Base-by-base conservation (phyloP, 1,140 invertebrate genomes). In the Drosophila truncata region DNA sequence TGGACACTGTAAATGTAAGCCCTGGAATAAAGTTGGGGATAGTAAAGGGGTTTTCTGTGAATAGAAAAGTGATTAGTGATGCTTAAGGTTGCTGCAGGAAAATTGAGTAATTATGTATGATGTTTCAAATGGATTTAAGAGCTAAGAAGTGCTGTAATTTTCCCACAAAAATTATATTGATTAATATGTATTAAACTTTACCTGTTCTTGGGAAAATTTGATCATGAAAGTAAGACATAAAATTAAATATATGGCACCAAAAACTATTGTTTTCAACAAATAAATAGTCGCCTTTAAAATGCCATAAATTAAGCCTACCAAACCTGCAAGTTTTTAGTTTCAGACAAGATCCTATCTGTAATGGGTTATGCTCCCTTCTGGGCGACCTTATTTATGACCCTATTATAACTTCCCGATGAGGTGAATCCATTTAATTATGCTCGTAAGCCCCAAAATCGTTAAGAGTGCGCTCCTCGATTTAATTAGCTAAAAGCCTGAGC, bases 401-500 rank as follows among this genome's bases (percentile, higher is more conserved):
- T 49, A 59, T 70, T 59, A 73, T 58, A 66, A 58, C 46, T 66
- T 61, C 62, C 57, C 58, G 41, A 70, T 67, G 67, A 71, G 78
- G 58, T 62, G 60, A 58, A 54, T 58, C 54, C 61, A 74, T 78
- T 78, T 69, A 69, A 76, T 78, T 76, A 67, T 60, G 64, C 49
- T 69, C 57, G 76, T 55, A 55, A 70, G 58, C 57, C 42, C 47
- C 75, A n/a, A 49, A 64, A 64, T 72, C 70, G 47, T 75, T 64
- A 74, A 47, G 63, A 50, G 59, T 42, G 35, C 23, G 62, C 62
- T 41, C 33, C 77, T 64, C 52, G 46, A 80, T 79, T 87, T 87
- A 86, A 86, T 86, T 87, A 86, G 66, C 76, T 86, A 82, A 86
- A 86, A 72, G 80, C 83, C 50, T 42, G 8, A 10, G 42, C 67